Base-by-base conservation (phyloP, 2,888 invertebrate genomes). In the Eupithecia centaureata region DNA sequence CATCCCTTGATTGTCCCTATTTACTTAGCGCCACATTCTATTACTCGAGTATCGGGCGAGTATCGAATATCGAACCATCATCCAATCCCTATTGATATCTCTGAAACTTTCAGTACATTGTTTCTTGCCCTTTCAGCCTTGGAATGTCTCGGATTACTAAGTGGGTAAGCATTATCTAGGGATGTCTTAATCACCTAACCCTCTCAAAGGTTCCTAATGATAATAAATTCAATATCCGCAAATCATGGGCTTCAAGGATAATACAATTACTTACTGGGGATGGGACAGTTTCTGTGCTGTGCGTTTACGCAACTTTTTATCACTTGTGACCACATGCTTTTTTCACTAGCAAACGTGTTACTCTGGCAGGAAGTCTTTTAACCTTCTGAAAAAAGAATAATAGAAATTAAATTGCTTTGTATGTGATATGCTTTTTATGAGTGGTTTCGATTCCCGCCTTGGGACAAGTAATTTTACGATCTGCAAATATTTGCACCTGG, bases 161-260 rank as follows among this genome's bases (percentile, higher is more conserved):
- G 80, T 79, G 83, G 79, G 79, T 79, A 78, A 79, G 79, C 80
- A 82, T 82, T 84, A 79, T 81, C 79, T 81, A 76, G 81, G 81
- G 82, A 81, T 77, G 85, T 83, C 82, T 85, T 86, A 89, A 88
- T 88, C 86, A 85, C 82, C 80, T 79, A 78, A 85, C 87, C 85
- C 84, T 84, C 83, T 80, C 75, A 76, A 62, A 42, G 79, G 77
- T 84, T 79, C 79, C 81, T 86, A 85, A 82, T 85, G 82, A 84
- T 86, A 85, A 85, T 86, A 88, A 85, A 90, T 88, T 87, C 84
- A 87, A 88, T 88, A 87, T 83, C 80, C 85, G 81, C 82, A 86
- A 86, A 89, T 88, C 85, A 86, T 82, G 81, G 79, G 77, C 73
- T 75, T 73, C 73, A 56, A 70, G 71, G 75, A 72, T 74, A 76